Evolutionary conservation across 2,113 vertebrate species (phyloP).

Genomic region (Chionis minor): DNA sequence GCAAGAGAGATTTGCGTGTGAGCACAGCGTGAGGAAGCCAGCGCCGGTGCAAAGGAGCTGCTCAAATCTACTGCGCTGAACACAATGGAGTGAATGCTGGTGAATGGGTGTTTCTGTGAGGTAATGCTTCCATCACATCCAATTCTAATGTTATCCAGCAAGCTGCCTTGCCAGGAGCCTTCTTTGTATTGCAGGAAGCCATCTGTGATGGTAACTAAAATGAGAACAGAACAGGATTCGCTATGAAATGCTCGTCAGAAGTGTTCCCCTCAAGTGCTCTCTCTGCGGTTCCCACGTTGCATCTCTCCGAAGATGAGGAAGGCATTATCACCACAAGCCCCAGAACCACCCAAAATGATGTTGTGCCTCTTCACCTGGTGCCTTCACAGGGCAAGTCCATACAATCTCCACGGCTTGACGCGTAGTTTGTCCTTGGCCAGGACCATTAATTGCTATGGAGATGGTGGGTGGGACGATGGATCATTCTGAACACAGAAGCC

Average conservation of each 20-base stretch:
- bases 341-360: not conserved
- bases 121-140: not conserved
- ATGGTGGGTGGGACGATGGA: not conserved
- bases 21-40: not conserved
- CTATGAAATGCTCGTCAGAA: rapidly evolving
- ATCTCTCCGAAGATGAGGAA: not conserved
- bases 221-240: not conserved
- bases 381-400: rapidly evolving
- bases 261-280: not conserved
- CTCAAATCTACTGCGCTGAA: not conserved
- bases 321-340: not conserved
- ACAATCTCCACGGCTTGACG: not conserved
- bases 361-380: not conserved
- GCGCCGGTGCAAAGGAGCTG: not conserved
- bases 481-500: not conserved
- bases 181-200: conserved; percentile 1
- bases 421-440: not conserved
- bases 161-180: conserved; percentile 16
- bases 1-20: not conserved
- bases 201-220: conserved; percentile 18
- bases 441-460: not conserved
- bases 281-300: not conserved
- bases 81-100: not conserved
- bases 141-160: not conserved
- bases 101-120: not conserved